Base-by-base conservation (phyloP, 2,113 vertebrate genomes). In the Callipepla squamata region DNA sequence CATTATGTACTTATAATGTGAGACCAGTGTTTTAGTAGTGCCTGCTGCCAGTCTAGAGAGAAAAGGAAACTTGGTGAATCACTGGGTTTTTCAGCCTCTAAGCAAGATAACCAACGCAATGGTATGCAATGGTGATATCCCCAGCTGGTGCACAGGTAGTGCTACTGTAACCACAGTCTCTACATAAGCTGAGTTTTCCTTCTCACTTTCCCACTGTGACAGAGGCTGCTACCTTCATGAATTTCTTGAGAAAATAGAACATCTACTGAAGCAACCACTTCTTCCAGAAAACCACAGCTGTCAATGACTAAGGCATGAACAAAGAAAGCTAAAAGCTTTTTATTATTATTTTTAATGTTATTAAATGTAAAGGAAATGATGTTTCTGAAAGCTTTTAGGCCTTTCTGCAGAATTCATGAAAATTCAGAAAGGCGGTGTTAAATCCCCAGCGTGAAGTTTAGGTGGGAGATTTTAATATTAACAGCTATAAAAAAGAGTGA, bases 51-150 rank as follows among this genome's bases (percentile, higher is more conserved):
- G 45, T 5, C 9, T 25, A 7, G 34, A 50, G 51, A 84, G n/a
- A 74, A 69, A 78, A 78, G 50, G 50, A 84, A 84, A 28, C 21
- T 30, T 63, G 28, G 10, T 28, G 44, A 9, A 19, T 89, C 57
- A 55, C 11, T 9, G 15, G 19, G 34, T 13, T 30, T 70, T 87
- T 78, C 51, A 81, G 62, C 32, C 42, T 62, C 81, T 63, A 55
- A 44, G 21, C 0, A 10, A 70, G 26, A 58, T 18, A 73, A 9
- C 7, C 2, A 0, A 30, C 72, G 34, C 34, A 4, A 18, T 22
- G 1, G 0, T 2, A 20, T 53, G n/a, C n/a, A 48, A 40, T 11
- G 55, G 36, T 66, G 70, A 75, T 14, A 7, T 66, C 15, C 14
- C 16, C 61, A 74, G 30, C 36, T 86, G 68, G 22, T 63, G 36